Evolutionary conservation across 2,888 invertebrate genomes (phyloP), one percentile per base, ranked within the genome.

Genomic region (Latrodectus elegans): DNA sequence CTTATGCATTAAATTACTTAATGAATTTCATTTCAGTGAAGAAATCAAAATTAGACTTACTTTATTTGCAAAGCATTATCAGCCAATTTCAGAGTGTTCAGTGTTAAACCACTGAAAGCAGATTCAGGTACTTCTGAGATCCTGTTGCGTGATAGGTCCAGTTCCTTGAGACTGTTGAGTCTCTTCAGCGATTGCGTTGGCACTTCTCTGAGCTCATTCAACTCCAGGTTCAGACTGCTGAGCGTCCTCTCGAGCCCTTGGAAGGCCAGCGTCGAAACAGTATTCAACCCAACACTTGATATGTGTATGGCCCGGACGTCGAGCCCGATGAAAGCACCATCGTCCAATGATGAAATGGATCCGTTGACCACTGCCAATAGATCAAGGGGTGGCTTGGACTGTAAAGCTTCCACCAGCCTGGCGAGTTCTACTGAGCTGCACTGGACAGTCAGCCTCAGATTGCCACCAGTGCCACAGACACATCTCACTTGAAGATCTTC

Each of bases 301-400:
- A 92, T 84, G 71, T 91, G 91, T 8, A 92, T 90, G 79, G 91
- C 92, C 85, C 92, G 91, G 83, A 92, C 91, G 55, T 91, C 94
- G 79, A 97, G 93, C 91, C 95, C 95, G 52, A 93, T 92, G 91
- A 97, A 95, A 89, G 95, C 94, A 89, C 94, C 94, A 91, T 95
- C 94, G 74, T 94, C 94, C 77, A 97, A 68, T 4, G 71, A 75
- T 1, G 77, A 26, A 15, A 90, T 94, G 55, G 96, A 95, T 78
- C 97, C 96, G 93, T 97, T 97, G 93, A 97, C 97, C 89, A 97
- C 94, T 92, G 97, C 97, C 65, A 97, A 94, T 89, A 97, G 94
- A 92, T 97, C 97, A 90, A 97, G 95, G 94, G 93, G 95, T 94
- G 89, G 87, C 26, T 90, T 75, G 10, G 84, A 88, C 52, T 91